These are phyloP conservation scores for Palaemon carinicauda DNA, from an alignment of 1,140 invertebrate species.

Conservation along the genomic window DNA sequence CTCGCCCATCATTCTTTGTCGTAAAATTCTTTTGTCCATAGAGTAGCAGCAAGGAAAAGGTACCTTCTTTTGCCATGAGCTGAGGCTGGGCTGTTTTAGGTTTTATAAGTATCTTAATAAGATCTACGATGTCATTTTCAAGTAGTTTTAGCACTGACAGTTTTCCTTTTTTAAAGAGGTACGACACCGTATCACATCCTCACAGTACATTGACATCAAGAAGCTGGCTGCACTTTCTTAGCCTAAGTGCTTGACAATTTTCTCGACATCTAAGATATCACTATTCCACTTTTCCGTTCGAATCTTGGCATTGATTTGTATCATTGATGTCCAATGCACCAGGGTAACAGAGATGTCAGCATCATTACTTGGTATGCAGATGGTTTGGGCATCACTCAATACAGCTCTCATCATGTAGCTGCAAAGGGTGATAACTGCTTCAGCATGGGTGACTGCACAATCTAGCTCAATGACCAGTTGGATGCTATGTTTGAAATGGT, in stretches of 20 bases:
- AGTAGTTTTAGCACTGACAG: not conserved
- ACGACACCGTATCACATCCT: not conserved
- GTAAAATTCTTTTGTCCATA: constrained; percentile 1
- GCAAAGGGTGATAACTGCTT: too few species aligned
- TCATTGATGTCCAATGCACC: not conserved
- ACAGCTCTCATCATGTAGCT: not conserved
- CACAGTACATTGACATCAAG: not conserved
- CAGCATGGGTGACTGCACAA: too few species aligned
- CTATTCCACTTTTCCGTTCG: not conserved
- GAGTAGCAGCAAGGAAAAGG: not conserved
- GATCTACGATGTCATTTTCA: not conserved
- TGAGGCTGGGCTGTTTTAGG: too few species aligned
- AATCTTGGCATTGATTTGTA: not conserved
- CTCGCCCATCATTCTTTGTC: not conserved
- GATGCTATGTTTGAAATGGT: too few species aligned
- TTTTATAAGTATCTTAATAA: too few species aligned
- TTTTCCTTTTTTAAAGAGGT: not conserved
- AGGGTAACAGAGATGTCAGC: not conserved
- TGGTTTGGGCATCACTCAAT: not conserved
- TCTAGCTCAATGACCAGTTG: too few species aligned
- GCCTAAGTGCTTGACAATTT: not conserved
- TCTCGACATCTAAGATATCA: not conserved
- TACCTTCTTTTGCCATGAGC: not conserved
- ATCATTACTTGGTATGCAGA: not conserved
- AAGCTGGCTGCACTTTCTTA: not conserved